Conservation (phyloP, 2,888 invertebrate genomes). For the Anthophora plumipes region DNA sequence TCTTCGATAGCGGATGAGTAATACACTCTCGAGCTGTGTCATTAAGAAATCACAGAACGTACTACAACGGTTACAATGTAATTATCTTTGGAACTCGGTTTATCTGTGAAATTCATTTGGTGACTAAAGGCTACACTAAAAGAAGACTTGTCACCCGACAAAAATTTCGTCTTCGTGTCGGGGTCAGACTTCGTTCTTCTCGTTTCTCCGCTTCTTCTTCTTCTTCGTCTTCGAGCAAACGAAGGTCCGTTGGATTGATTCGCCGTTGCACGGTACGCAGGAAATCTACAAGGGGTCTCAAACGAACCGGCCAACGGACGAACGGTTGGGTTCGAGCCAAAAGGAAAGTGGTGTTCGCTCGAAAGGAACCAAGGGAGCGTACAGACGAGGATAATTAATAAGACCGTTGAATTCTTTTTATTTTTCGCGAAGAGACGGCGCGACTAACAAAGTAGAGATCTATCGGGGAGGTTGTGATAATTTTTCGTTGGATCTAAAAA, state of each 20-base stretch:
- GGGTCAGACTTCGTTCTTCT: conserved; percentile 5
- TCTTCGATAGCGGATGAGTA: too few species aligned
- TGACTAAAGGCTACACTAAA: too few species aligned
- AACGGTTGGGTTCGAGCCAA: conserved; percentile 20
- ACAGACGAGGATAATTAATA: conserved; percentile 37
- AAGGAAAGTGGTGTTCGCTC: conserved; percentile 24
- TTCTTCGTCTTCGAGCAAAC: conserved; percentile 7
- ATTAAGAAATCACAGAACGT: too few species aligned
- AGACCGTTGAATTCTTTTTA: conserved; percentile 20
- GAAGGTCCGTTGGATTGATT: conserved; percentile 47
- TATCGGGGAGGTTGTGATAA: conserved; percentile 22
- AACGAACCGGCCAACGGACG: conserved; percentile 21
- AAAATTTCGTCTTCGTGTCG: conserved; percentile 4
- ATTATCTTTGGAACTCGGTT: too few species aligned
- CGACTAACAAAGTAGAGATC: background rate
- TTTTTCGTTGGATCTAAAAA: conserved; percentile 35
- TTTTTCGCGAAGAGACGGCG: background rate
- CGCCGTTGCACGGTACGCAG: conserved; percentile 31
- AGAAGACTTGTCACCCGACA: background rate
- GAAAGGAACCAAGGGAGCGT: background rate
- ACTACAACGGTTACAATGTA: too few species aligned
- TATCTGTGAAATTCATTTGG: too few species aligned
- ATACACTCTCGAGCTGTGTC: too few species aligned
- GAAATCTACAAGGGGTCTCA: conserved; percentile 39
- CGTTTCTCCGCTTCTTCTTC: too few species aligned